A percentile compares a stretch with the other conserved stretches of the same genome.
Evolutionary conservation across 2,113 vertebrate genomes (phyloP).

Genomic region (Chaetorhynchus papuensis): DNA sequence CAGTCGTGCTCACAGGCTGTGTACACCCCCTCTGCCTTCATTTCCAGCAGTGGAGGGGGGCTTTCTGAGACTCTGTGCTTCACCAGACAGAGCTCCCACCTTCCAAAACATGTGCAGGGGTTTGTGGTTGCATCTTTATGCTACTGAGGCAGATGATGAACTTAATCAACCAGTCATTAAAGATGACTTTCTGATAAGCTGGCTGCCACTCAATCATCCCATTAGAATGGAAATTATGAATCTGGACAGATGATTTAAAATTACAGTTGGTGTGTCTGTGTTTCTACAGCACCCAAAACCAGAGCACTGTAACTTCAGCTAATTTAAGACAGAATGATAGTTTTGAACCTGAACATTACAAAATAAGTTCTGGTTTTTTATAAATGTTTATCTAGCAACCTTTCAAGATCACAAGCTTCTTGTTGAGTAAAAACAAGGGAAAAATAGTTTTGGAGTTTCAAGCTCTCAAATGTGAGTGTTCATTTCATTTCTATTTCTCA

Average conservation of each 20-base stretch:
- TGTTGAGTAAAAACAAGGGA: background rate
- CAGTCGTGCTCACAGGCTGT: fast-evolving
- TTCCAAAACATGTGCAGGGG: background rate
- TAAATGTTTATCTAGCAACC: background rate
- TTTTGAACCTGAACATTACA: background rate
- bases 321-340: background rate
- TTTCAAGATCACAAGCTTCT: background rate
- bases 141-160: background rate
- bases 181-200: background rate
- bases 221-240: background rate
- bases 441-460: background rate
- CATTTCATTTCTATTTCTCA: background rate
- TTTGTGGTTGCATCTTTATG: background rate
- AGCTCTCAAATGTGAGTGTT: background rate
- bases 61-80: background rate
- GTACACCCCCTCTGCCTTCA: background rate
- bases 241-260: background rate
- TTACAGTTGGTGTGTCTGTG: background rate
- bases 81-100: background rate
- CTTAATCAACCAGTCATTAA: background rate
- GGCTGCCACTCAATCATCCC: background rate
- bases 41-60: background rate
- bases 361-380: background rate
- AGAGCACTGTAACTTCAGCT: background rate
- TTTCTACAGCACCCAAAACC: background rate